phyloP scores from a whole-genome alignment of 2,113 vertebrate genomes.

The Sceloporus tristichus region DNA sequence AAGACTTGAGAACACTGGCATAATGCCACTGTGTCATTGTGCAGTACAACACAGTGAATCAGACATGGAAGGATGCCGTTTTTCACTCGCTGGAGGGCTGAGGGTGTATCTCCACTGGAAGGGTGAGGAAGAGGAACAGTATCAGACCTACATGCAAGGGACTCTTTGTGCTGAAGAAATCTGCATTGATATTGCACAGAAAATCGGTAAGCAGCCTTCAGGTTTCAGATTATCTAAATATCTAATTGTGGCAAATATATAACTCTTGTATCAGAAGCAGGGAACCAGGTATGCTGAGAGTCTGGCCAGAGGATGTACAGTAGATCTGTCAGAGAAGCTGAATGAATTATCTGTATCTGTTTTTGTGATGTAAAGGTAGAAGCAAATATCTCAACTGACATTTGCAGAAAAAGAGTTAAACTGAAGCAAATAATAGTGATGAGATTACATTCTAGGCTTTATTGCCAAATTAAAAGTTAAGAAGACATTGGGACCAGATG shows the following conservation, averaged over 20 bases:
- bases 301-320: not conserved
- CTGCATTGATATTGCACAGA: slow-evolving; percentile 83
- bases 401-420: too few species aligned
- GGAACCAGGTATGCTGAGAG: not conserved
- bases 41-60: slow-evolving; percentile 37
- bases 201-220: slow-evolving; percentile 75
- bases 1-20: rapidly evolving
- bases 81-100: slow-evolving; percentile 65
- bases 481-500: too few species aligned
- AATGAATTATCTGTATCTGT: too few species aligned
- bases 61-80: not conserved
- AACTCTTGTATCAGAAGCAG: not conserved
- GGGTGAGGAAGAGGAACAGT: slow-evolving; percentile 74
- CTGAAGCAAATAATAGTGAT: too few species aligned
- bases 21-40: slow-evolving; percentile 74
- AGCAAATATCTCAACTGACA: too few species aligned
- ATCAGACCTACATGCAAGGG: slow-evolving; percentile 73
- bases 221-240: too few species aligned
- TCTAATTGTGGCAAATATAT: too few species aligned
- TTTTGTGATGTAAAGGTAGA: too few species aligned
- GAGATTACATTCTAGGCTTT: too few species aligned
- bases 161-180: slow-evolving; percentile 84
- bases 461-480: too few species aligned
- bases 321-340: too few species aligned
- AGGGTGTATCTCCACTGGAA: slow-evolving; percentile 87